Evolutionary conservation across 2,888 invertebrate genomes (phyloP).

Genomic region (Athrips mouffetella): DNA sequence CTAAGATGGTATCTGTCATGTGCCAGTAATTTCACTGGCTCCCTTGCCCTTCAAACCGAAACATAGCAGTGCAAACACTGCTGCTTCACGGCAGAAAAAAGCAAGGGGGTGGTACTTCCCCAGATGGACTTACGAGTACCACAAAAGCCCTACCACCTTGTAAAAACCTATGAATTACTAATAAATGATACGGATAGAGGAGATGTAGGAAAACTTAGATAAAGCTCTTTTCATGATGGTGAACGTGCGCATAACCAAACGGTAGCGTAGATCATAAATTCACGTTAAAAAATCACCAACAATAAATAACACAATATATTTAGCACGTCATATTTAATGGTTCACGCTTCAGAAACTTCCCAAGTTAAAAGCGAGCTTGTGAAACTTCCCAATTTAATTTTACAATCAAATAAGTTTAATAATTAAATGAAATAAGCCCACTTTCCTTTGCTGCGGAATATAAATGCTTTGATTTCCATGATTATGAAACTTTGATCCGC

Average conservation of each 20-base stretch:
- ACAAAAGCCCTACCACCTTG: too few relatives aligned
- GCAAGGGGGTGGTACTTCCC: too few relatives aligned
- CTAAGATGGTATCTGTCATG: too few relatives aligned
- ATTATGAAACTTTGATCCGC: constrained; percentile 3
- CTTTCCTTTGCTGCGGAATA: constrained; percentile 11
- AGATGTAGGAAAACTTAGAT: too few relatives aligned
- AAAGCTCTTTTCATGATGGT: too few relatives aligned
- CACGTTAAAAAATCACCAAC: constrained; percentile 39
- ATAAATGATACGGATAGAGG: too few relatives aligned
- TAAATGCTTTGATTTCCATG: constrained; percentile 12
- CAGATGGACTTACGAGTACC: too few relatives aligned
- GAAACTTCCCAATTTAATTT: constrained; percentile 19
- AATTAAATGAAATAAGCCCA: constrained; percentile 10
- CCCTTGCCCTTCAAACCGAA: too few relatives aligned
- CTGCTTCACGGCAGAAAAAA: too few relatives aligned
- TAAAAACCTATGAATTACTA: too few relatives aligned
- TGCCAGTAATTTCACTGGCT: too few relatives aligned
- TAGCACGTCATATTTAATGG: constrained; percentile 16
- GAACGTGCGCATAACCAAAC: neutral
- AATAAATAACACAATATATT: constrained; percentile 23
- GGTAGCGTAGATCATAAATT: constrained; percentile 29
- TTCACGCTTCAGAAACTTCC: constrained; percentile 8
- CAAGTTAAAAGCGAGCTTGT: neutral
- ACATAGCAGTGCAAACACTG: too few relatives aligned
- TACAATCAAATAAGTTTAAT: constrained; percentile 17